These are phyloP conservation scores for Physella acuta DNA, from an alignment of 1,140 invertebrate genomes.

Conservation along the genomic window DNA sequence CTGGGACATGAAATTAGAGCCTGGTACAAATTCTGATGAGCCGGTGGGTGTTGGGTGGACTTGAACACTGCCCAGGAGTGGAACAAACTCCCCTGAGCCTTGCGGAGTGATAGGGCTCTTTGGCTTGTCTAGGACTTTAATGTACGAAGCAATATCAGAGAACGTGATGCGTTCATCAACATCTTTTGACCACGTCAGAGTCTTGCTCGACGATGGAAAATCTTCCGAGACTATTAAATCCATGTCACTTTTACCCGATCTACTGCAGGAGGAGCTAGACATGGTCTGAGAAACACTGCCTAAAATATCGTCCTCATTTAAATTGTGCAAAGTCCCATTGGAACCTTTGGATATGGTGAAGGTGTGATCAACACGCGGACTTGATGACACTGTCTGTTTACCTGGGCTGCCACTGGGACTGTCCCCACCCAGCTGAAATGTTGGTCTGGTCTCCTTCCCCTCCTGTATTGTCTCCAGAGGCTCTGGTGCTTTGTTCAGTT, in stretches of 20 bases:
- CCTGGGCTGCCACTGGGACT: neutral
- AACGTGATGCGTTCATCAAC: neutral
- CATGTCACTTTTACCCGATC: neutral
- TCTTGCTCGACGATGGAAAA: too few species aligned
- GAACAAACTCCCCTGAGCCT: slow-evolving; percentile 25
- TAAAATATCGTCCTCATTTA: neutral
- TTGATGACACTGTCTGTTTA: neutral
- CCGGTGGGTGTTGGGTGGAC: slow-evolving; percentile 12
- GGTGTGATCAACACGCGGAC: neutral
- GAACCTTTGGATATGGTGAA: neutral
- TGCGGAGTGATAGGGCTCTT: neutral
- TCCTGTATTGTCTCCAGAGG: neutral
- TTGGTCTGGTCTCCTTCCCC: neutral
- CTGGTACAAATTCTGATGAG: slow-evolving; percentile 16
- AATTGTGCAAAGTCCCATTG: neutral
- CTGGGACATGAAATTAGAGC: neutral
- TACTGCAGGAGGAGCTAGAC: neutral
- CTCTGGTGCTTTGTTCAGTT: neutral
- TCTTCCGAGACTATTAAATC: neutral
- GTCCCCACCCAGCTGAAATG: neutral
- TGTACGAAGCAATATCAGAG: slow-evolving; percentile 16
- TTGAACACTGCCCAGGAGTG: slow-evolving; percentile 19
- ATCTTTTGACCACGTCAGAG: neutral
- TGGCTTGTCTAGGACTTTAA: slow-evolving; percentile 21
- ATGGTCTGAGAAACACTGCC: neutral